Percentiles rank a stretch among this genome's conserved stretches.
Evolutionary conservation across 2,797 vertebrate genomes (phyloP).

Genomic region (Spinus pinus): DNA sequence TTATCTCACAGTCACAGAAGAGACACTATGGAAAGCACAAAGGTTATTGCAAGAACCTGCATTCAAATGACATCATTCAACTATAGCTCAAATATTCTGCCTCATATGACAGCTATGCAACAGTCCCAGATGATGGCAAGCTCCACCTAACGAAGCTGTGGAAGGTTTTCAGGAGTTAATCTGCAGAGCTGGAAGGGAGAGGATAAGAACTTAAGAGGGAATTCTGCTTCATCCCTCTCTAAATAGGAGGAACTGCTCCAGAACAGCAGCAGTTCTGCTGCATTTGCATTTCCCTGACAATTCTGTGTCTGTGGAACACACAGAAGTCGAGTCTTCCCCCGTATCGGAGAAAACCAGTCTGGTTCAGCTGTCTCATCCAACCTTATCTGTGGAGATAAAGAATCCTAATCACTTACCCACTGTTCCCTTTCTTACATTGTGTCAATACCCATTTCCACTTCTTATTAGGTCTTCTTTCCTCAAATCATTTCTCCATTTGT

Average conservation of each 20-base stretch:
- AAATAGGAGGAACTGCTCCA: neutral
- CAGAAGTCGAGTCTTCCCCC: neutral
- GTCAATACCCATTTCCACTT: constrained; percentile 14
- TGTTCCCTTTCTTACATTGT: neutral
- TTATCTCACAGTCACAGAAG: neutral
- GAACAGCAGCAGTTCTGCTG: neutral
- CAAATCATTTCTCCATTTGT: neutral
- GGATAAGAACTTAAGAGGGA: neutral
- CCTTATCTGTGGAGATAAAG: constrained; percentile 30
- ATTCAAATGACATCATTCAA: neutral
- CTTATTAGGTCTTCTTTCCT: neutral
- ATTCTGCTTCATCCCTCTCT: neutral
- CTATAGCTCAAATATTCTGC: neutral
- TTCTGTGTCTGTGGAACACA: neutral
- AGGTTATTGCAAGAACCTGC: neutral
- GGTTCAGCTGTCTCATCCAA: neutral
- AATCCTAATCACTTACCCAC: neutral
- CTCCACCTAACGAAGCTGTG: neutral
- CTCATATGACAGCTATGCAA: neutral
- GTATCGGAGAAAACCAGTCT: neutral
- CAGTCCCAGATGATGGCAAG: neutral
- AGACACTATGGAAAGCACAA: neutral
- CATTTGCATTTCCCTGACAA: neutral
- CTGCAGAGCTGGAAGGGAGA: neutral
- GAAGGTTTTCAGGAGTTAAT: neutral